These are phyloP conservation scores for Neofelis nebulosa DNA, from an alignment of 2,113 vertebrate species.

Conservation along the genomic window DNA sequence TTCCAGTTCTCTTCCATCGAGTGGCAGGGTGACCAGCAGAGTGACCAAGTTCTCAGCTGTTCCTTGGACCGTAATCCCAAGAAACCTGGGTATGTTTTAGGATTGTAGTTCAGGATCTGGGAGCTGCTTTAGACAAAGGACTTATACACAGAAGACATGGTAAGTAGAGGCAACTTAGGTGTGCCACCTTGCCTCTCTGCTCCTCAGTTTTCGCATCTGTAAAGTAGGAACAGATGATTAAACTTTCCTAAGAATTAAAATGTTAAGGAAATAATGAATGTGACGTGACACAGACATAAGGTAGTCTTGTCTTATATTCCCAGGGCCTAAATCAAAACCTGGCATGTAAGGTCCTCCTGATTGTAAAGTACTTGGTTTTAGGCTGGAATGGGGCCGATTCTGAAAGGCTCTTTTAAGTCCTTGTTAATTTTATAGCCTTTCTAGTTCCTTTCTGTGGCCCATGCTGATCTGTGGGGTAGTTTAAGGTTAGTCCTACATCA, in stretches of 20 bases:
- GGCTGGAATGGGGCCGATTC: background rate
- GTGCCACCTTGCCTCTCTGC: background rate
- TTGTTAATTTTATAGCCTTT: background rate
- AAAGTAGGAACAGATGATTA: background rate
- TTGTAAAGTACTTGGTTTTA: background rate
- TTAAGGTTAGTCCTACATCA: background rate
- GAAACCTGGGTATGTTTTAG: background rate
- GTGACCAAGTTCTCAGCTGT: background rate
- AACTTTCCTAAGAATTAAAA: background rate
- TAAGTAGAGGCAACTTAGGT: background rate
- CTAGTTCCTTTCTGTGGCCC: background rate
- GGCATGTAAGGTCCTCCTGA: background rate
- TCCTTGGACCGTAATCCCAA: background rate
- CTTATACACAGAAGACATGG: background rate
- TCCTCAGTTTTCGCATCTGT: background rate
- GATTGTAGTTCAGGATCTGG: background rate
- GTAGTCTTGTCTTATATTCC: background rate
- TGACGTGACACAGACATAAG: background rate
- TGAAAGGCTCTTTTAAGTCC: background rate
- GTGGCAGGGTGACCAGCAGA: background rate
- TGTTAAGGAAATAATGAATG: background rate
- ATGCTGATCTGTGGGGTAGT: background rate
- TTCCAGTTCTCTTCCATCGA: background rate
- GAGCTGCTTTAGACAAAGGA: background rate
- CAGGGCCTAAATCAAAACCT: background rate